Evolutionary conservation across 2,113 vertebrate species (phyloP).

Genomic region (Oophaga pumilio): DNA sequence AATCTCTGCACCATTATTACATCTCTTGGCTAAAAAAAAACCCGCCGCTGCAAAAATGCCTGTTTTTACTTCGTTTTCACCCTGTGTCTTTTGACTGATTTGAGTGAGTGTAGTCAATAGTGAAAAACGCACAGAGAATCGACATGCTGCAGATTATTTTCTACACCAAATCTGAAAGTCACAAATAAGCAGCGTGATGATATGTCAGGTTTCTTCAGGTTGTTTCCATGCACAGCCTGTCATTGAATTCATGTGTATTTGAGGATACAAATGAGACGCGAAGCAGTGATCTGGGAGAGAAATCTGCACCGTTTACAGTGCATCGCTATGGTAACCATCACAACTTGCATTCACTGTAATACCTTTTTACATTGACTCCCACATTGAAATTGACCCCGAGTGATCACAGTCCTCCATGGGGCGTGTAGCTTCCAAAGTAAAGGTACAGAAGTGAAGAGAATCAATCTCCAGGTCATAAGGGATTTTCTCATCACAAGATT

Average conservation of each 20-base stretch:
- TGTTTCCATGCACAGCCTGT: background rate
- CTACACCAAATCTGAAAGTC: no score
- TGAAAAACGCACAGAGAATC: no score
- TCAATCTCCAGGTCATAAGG: background rate
- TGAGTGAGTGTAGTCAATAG: no score
- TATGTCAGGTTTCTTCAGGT: no score
- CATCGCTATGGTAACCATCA: background rate
- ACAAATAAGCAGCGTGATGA: no score
- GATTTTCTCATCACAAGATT: background rate
- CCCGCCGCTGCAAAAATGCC: no score
- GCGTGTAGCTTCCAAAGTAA: background rate
- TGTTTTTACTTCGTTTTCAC: no score
- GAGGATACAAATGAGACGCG: background rate
- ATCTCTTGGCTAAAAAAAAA: no score
- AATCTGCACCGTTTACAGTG: background rate
- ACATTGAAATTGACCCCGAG: background rate
- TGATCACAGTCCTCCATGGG: background rate
- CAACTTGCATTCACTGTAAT: background rate
- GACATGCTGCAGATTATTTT: no score
- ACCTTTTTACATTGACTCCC: background rate
- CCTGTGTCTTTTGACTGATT: no score
- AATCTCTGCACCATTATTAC: no score
- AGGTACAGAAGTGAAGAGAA: background rate
- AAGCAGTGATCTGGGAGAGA: background rate
- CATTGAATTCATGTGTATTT: background rate